phyloP scores from a whole-genome alignment of 2,113 vertebrate genomes.

The Rhinolophus ferrumequinum region DNA sequence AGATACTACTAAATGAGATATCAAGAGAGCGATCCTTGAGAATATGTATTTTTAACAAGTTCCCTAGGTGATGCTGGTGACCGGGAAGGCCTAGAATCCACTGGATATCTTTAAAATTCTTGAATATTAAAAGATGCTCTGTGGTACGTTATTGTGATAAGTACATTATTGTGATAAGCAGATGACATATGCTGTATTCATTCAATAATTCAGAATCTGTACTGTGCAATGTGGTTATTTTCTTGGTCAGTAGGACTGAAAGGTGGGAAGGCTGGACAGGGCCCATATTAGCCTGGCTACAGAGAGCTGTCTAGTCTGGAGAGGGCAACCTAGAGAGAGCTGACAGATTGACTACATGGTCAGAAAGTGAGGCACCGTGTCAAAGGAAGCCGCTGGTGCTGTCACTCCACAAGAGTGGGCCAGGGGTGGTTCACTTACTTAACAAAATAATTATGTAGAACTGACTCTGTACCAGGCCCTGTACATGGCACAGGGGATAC shows the following conservation, averaged over 20 bases:
- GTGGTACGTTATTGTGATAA: rapidly evolving
- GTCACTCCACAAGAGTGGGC: rapidly evolving
- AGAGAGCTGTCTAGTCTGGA: neutral
- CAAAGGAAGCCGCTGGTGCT: neutral
- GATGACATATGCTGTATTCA: neutral
- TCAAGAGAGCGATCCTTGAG: neutral
- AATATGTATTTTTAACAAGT: neutral
- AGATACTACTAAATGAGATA: neutral
- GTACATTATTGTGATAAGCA: neutral
- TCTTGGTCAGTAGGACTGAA: neutral
- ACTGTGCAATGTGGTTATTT: neutral
- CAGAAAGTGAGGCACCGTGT: neutral
- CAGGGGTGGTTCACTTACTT: neutral
- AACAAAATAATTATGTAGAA: neutral
- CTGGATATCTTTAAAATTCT: neutral
- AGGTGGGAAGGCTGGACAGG: neutral
- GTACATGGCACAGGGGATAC: neutral
- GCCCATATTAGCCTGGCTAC: neutral
- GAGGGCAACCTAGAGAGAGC: neutral
- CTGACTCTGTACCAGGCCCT: too few species aligned
- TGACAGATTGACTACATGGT: neutral
- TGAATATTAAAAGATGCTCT: neutral
- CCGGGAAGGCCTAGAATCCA: neutral
- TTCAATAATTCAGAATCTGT: neutral
- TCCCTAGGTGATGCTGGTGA: neutral